These are phyloP conservation scores for Heterodera carotae DNA, from an alignment of 1,140 invertebrate species.

Conservation along the genomic window DNA sequence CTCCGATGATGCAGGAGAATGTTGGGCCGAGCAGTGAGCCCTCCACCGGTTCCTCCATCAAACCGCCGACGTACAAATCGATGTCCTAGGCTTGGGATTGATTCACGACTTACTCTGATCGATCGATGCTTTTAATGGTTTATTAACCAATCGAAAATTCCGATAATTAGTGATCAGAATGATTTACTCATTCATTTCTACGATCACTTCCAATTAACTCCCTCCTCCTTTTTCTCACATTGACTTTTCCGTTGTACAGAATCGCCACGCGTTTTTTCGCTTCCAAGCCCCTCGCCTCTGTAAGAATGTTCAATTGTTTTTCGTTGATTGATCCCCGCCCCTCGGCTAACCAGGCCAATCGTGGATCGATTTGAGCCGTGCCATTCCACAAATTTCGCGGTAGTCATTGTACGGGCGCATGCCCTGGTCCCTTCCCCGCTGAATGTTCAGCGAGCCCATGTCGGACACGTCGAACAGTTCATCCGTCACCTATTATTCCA, in stretches of 20 bases:
- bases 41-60: constrained; percentile 47
- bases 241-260: constrained; percentile 37
- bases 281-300: constrained; percentile 43
- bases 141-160: no score
- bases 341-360: constrained; percentile 70
- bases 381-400: constrained; percentile 79
- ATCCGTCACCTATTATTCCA: constrained; percentile 24
- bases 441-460: constrained; percentile 69
- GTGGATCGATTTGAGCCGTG: constrained; percentile 74
- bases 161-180: neutral
- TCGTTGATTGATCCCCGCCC: neutral
- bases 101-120: no score
- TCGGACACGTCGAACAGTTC: constrained; percentile 41
- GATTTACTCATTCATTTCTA: neutral
- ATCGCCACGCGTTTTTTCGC: constrained; percentile 39
- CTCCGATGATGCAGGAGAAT: constrained; percentile 52
- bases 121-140: no score
- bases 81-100: constrained; percentile 23
- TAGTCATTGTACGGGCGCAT: constrained; percentile 80
- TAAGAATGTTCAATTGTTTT: constrained; percentile 21
- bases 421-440: constrained; percentile 81
- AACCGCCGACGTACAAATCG: constrained; percentile 53
- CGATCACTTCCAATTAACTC: neutral
- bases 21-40: constrained; percentile 52
- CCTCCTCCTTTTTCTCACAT: constrained; percentile 14